Evolutionary conservation across 2,888 invertebrate genomes (phyloP).

Genomic region (Diarsia dahlii): DNA sequence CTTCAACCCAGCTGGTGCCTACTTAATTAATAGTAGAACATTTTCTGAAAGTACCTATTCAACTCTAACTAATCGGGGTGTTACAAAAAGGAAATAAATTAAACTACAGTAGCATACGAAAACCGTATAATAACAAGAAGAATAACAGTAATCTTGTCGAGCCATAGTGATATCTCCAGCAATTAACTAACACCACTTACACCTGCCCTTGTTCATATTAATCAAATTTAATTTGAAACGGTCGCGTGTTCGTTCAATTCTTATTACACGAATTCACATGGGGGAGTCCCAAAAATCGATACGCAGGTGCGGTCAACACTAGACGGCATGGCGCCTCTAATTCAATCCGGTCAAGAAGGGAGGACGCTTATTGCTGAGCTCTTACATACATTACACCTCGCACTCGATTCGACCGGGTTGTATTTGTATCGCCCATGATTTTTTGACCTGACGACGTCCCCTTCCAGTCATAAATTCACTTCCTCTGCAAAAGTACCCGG

Average conservation of each 20-base stretch:
- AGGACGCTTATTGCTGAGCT: constrained; percentile 78
- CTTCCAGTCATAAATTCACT: constrained; percentile 78
- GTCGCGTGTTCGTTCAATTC: constrained; percentile 62
- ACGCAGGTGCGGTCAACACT: constrained; percentile 73
- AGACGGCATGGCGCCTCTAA: constrained; percentile 84
- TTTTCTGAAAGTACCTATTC: constrained; percentile 16
- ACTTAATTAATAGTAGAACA: constrained; percentile 34
- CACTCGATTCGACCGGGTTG: constrained; percentile 75
- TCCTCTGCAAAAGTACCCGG: constrained; percentile 78
- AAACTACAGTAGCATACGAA: constrained; percentile 14
- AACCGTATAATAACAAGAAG: constrained; percentile 35
- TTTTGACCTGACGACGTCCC: constrained; percentile 76
- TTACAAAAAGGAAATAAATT: constrained; percentile 31
- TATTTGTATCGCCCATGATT: constrained; percentile 79
- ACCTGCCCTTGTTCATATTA: constrained; percentile 57
- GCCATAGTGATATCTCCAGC: constrained; percentile 49
- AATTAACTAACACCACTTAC: constrained; percentile 58
- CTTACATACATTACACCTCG: constrained; percentile 81
- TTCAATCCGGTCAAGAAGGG: constrained; percentile 83
- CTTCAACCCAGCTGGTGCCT: constrained; percentile 17
- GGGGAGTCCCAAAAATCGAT: constrained; percentile 67
- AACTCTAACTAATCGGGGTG: constrained; percentile 17
- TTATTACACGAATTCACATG: constrained; percentile 64
- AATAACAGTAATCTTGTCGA: constrained; percentile 40
- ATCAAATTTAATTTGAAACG: constrained; percentile 62